Evolutionary conservation across 1,140 invertebrate genomes (phyloP), one percentile per base, ranked within the genome.

Genomic region (Drosophila leontia): DNA sequence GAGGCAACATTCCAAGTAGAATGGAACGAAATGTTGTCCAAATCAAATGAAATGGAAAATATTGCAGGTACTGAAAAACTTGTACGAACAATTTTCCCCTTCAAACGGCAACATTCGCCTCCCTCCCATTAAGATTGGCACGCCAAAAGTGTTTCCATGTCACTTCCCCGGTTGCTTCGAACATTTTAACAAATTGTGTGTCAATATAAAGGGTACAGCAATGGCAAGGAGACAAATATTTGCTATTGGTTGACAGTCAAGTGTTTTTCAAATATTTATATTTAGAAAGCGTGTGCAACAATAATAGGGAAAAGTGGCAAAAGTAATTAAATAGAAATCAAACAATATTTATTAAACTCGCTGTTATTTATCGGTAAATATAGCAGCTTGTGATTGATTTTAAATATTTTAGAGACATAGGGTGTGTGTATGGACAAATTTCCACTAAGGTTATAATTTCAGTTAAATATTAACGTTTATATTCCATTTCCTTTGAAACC

Each of bases 101-200:
- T n/a, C 23, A 29, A 42, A 13, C n/a, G 19, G 32, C 7, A n/a
- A 13, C 23, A 15, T 26, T 26, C 8, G 7, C 11, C 35, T 7
- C 41, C 32, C 23, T 26, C 23, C n/a, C n/a, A 50, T 56, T 64
- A 41, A 34, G 37, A 12, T 42, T 34, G 34, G 37, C 37, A 63
- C 8, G 35, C 26, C 19, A 44, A 77, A 59, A 62, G 62, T 80
- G 63, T 75, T 72, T 53, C 32, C 39, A 50, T 58, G 41, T 55
- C 58, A 34, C 41, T n/a, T 55, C 13, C 12, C 34, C 13, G 64
- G 26, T 41, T 61, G 55, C 41, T 15, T 35, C 12, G 62, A 69
- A 50, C 58, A 75, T 68, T 75, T 75, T 55, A 79, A 80, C 77
- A 80, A 80, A 68, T 80, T 75, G 76, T 63, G 47, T 60, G 76